Evolutionary conservation across 2,113 vertebrate genomes (phyloP).

Genomic region (Oryctolagus cuniculus): DNA sequence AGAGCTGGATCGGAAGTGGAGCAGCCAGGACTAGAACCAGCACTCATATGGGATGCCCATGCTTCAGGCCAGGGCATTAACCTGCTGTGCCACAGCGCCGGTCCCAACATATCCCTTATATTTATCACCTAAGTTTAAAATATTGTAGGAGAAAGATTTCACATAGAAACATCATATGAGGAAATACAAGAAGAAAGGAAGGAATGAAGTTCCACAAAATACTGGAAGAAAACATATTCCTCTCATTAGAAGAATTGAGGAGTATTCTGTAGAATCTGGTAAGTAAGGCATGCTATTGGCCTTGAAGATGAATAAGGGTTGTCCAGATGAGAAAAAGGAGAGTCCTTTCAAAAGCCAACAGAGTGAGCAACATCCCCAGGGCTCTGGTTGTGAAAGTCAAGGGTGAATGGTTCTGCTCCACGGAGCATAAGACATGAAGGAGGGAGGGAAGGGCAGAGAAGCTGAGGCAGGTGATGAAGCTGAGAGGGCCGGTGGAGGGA

Average conservation of each 20-base stretch:
- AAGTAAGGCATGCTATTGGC: not conserved
- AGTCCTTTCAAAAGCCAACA: not conserved
- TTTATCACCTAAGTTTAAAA: not conserved
- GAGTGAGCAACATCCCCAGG: not conserved
- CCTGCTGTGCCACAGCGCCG: too few relatives aligned
- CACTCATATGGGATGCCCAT: too few relatives aligned
- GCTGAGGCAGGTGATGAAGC: not conserved
- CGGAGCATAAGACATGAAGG: not conserved
- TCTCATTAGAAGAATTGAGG: not conserved
- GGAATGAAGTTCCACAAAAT: not conserved
- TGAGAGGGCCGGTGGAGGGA: not conserved
- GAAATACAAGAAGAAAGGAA: slow-evolving; percentile 9
- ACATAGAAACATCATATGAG: not conserved
- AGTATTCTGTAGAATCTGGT: not conserved
- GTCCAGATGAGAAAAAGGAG: not conserved
- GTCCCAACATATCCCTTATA: not conserved
- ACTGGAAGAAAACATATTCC: not conserved
- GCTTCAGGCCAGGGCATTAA: too few relatives aligned
- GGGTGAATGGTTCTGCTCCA: not conserved
- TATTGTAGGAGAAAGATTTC: not conserved
- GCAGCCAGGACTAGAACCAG: too few relatives aligned
- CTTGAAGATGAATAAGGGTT: slow-evolving; percentile 6
- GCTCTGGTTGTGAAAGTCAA: not conserved
- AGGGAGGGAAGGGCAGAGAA: not conserved
- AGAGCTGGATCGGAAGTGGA: too few relatives aligned